Conservation (phyloP, 1,140 invertebrate species). For the Microplitis mediator region DNA sequence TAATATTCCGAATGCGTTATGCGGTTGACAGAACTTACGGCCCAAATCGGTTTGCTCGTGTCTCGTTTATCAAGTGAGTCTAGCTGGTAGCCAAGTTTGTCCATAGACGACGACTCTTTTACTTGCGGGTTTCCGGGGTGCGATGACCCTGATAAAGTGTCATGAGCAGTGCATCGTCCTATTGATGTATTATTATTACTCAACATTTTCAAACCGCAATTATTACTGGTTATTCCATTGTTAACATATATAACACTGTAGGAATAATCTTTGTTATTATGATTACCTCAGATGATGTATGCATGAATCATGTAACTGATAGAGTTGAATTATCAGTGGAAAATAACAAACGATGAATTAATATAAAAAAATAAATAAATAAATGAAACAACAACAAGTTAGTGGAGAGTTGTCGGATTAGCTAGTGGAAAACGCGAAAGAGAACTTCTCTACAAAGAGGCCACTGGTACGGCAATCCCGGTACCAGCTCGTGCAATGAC, state of each 20-base stretch:
- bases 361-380: not conserved
- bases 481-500: constrained; percentile 34
- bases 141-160: not conserved
- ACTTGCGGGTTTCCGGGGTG: not conserved
- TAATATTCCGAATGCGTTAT: constrained; percentile 2
- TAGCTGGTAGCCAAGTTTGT: not conserved
- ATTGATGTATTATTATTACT: not conserved
- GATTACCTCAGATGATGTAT: too few relatives aligned
- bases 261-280: too few relatives aligned
- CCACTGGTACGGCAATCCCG: constrained; percentile 30
- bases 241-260: too few relatives aligned
- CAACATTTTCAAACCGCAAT: not conserved
- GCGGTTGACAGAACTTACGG: not conserved
- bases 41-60: constrained; percentile 26
- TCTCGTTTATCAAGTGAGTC: constrained; percentile 22
- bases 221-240: too few relatives aligned
- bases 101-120: not conserved
- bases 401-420: not conserved
- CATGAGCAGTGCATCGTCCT: not conserved
- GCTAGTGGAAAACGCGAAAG: constrained; percentile 12
- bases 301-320: too few relatives aligned
- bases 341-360: not conserved
- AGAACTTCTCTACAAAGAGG: constrained; percentile 22
- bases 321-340: too few relatives aligned
- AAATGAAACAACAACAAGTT: constrained; percentile 3